A percentile compares a stretch with the other conserved stretches of the same genome.
Conservation (phyloP, 2,113 vertebrate species). For the Mustelus asterias region DNA sequence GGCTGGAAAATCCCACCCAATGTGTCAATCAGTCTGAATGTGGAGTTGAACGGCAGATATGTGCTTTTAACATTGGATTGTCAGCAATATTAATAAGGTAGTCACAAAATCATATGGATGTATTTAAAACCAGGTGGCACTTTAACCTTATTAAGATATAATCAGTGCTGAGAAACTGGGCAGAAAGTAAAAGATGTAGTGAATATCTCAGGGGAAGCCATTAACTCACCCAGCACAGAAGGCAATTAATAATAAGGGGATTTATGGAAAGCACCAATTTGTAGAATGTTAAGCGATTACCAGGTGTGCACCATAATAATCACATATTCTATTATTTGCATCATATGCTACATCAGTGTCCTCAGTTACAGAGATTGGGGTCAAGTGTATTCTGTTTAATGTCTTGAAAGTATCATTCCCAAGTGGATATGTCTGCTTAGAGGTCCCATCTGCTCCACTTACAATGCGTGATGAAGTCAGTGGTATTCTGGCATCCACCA, state of each 20-base stretch:
- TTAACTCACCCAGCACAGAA: background rate
- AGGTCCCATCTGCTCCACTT: background rate
- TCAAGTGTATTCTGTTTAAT: background rate
- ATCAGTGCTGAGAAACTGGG: background rate
- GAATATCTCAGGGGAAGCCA: background rate
- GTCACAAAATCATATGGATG: background rate
- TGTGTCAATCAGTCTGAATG: background rate
- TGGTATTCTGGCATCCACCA: background rate
- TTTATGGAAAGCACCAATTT: background rate
- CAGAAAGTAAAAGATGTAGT: background rate
- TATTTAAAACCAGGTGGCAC: background rate
- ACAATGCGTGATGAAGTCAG: background rate
- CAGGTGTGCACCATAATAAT: background rate
- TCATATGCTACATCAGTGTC: background rate
- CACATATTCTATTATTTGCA: background rate
- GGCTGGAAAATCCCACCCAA: background rate
- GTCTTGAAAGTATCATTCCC: background rate
- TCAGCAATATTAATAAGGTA: background rate
- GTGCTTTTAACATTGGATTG: background rate
- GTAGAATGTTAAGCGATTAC: background rate
- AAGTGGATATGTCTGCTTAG: background rate
- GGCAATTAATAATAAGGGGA: background rate
- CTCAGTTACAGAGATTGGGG: background rate
- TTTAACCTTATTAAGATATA: background rate
- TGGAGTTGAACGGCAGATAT: background rate